Percentiles rank a stretch among this genome's conserved stretches.
These are phyloP conservation scores for Tragelaphus buxtoni DNA, from an alignment of 2,113 vertebrate species.

Conservation along the genomic window DNA sequence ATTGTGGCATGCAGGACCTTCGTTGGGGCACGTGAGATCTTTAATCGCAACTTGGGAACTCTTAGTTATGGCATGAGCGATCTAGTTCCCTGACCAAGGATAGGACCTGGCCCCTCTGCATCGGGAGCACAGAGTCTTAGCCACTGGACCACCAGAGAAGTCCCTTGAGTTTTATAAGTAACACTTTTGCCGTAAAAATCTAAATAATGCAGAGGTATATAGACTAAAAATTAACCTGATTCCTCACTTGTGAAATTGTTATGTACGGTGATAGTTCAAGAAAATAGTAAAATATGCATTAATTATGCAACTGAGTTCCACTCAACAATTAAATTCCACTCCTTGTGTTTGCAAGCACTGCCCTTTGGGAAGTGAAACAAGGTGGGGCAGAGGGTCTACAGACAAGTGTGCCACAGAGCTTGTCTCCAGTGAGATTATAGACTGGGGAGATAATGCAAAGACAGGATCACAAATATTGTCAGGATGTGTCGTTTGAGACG, in stretches of 20 bases:
- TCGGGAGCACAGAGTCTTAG: not conserved
- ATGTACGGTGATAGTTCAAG: not conserved
- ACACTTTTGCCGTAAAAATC: not conserved
- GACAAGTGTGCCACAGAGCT: rapidly evolving
- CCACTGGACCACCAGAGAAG: not conserved
- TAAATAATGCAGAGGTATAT: not conserved
- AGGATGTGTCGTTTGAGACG: not conserved
- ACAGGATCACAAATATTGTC: not conserved
- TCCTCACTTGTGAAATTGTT: not conserved
- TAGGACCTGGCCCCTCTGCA: not conserved
- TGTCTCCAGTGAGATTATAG: not conserved
- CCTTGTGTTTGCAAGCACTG: not conserved
- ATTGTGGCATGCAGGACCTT: not conserved
- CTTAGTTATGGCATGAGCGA: not conserved
- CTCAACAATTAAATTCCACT: not conserved
- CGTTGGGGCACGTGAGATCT: not conserved
- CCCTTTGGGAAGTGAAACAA: not conserved
- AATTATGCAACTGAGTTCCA: not conserved
- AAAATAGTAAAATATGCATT: not conserved
- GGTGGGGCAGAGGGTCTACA: rapidly evolving
- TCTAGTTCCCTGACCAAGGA: not conserved
- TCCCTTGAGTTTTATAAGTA: not conserved
- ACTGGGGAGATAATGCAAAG: not conserved
- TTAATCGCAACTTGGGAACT: not conserved
- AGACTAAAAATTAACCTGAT: not conserved